A percentile compares a stretch with the other conserved stretches of the same genome.
Evolutionary conservation across 2,888 invertebrate genomes (phyloP).

Genomic region (Brachypterus glaber): DNA sequence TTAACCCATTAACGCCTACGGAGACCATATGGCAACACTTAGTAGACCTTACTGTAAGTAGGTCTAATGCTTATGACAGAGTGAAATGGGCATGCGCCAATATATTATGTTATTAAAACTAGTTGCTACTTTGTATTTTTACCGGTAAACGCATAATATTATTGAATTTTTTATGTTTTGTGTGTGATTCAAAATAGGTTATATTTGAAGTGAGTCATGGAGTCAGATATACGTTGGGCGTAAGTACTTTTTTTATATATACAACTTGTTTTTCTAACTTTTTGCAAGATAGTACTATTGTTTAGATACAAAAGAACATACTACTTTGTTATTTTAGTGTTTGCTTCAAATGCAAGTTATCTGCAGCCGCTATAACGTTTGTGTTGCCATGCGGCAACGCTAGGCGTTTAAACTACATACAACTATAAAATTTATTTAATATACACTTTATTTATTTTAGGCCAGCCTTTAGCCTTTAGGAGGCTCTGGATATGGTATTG

Average conservation of each 20-base stretch:
- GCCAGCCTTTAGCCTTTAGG: neutral
- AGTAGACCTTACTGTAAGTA: neutral
- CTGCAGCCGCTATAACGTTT: neutral
- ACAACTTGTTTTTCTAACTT: neutral
- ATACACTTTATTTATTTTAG: neutral
- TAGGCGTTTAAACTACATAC: neutral
- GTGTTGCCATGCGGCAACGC: neutral
- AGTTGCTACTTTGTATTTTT: too few species aligned
- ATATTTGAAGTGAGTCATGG: neutral
- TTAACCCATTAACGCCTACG: neutral
- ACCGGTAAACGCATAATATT: too few species aligned
- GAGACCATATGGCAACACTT: neutral
- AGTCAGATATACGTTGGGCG: neutral
- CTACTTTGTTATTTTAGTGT: too few species aligned
- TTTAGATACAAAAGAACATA: too few species aligned
- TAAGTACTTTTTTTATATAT: neutral
- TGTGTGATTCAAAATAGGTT: neutral
- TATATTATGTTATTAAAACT: too few species aligned
- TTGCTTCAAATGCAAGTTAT: neutral
- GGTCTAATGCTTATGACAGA: neutral
- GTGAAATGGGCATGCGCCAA: neutral
- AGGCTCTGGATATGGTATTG: neutral
- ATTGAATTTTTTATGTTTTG: neutral
- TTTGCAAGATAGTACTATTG: neutral
- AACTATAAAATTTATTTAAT: neutral